Conservation (phyloP, 1,140 invertebrate species). For the Berghia stephanieae region DNA sequence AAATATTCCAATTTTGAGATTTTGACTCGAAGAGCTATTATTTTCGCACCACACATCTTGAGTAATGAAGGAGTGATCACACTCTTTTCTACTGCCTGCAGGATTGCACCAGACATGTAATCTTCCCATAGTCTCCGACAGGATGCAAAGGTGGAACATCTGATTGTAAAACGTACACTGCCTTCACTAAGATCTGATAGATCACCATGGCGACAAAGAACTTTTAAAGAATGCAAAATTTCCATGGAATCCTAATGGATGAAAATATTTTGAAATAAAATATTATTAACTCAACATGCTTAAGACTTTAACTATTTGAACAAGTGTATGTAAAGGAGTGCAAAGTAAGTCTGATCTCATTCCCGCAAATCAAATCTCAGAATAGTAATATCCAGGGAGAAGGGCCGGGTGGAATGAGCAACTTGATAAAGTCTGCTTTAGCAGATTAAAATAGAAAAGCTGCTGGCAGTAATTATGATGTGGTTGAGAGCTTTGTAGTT, state of each 20-base stretch:
- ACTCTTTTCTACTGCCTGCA: conserved; percentile 37
- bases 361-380: no score
- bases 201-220: conserved; percentile 51
- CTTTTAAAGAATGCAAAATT: conserved; percentile 50
- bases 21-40: conserved; percentile 37
- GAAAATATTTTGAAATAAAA: no score
- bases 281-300: no score
- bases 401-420: no score
- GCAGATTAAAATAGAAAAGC: no score
- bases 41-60: conserved; percentile 34
- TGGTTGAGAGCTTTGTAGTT: no score
- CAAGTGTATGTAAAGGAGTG: no score
- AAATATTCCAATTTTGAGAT: conserved; percentile 47
- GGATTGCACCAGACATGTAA: conserved; percentile 42
- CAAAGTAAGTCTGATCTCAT: no score
- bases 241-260: conserved; percentile 43
- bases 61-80: conserved; percentile 38
- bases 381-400: no score
- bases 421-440: no score
- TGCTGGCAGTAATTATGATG: no score
- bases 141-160: conserved; percentile 34
- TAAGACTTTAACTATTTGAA: no score
- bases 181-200: conserved; percentile 45
- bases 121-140: conserved; percentile 46
- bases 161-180: conserved; percentile 45